Percentiles rank a stretch among this genome's conserved stretches.
phyloP scores from a whole-genome alignment of 2,888 invertebrate genomes.

The Diarsia brunnea region DNA sequence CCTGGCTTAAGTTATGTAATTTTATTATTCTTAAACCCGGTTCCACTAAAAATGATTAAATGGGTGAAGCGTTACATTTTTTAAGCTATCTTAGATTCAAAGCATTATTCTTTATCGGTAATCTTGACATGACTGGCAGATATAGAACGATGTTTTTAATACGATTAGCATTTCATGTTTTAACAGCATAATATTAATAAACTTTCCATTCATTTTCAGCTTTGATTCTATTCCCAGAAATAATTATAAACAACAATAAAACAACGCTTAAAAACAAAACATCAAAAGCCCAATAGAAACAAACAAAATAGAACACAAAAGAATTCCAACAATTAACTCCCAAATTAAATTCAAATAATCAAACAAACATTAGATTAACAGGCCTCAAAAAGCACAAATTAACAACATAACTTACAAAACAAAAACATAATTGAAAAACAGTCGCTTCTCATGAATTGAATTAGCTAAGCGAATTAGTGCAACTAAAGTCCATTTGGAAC shows the following conservation, averaged over 20 bases:
- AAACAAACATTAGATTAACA: conserved; percentile 19
- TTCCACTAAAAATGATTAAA: background rate
- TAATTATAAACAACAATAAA: background rate
- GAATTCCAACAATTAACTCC: conserved; percentile 2
- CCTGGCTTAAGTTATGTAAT: background rate
- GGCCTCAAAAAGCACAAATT: conserved; percentile 21
- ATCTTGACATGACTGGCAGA: background rate
- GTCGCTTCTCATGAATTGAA: conserved; percentile 29
- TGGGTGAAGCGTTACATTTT: background rate
- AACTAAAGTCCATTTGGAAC: conserved; percentile 32
- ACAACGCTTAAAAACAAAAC: conserved; percentile 8
- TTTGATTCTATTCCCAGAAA: background rate
- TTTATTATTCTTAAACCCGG: background rate
- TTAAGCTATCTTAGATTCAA: background rate
- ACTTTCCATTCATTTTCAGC: too few relatives aligned
- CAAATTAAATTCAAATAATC: conserved; percentile 36
- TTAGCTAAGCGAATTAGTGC: conserved; percentile 53
- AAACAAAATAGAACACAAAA: conserved; percentile 5
- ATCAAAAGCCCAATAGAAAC: conserved; percentile 8
- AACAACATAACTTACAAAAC: conserved; percentile 29
- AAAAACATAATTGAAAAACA: conserved; percentile 47
- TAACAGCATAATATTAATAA: too few relatives aligned
- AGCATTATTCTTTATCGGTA: background rate
- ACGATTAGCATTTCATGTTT: too few relatives aligned
- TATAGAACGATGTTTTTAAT: background rate